Conservation (phyloP, 1,140 invertebrate species). For the Pteromalus puparum region DNA sequence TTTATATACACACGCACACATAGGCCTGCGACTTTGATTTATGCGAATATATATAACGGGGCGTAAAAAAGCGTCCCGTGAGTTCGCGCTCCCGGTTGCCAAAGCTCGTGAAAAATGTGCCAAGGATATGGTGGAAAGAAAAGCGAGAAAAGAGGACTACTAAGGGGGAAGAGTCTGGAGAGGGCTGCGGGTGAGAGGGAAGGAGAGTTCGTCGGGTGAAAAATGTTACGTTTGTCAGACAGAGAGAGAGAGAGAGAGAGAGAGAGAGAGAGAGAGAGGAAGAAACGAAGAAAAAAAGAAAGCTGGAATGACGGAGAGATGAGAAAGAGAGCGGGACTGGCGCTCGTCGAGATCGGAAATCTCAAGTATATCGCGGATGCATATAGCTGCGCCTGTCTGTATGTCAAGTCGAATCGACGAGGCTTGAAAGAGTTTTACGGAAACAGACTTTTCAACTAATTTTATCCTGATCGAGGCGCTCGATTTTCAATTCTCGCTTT, state of each 20-base stretch:
- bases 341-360: not conserved
- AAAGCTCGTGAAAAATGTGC: conserved; percentile 2
- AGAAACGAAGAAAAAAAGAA: not conserved
- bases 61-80: not conserved
- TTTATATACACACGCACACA: no score
- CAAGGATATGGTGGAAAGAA: not conserved
- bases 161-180: not conserved
- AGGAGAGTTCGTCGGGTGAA: not conserved
- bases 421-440: no score
- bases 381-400: no score
- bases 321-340: not conserved
- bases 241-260: not conserved
- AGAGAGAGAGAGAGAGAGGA: not conserved
- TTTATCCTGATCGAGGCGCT: no score
- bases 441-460: no score
- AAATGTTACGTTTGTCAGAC: not conserved
- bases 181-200: not conserved
- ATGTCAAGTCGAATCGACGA: no score
- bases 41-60: not conserved
- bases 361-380: no score
- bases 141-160: not conserved
- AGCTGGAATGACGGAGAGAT: not conserved
- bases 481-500: no score
- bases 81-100: not conserved
- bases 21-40: conserved; percentile 1